Percentiles rank a stretch among this genome's conserved stretches.
phyloP scores from a whole-genome alignment of 2,797 vertebrate genomes.

The Pachyuromys duprasi region DNA sequence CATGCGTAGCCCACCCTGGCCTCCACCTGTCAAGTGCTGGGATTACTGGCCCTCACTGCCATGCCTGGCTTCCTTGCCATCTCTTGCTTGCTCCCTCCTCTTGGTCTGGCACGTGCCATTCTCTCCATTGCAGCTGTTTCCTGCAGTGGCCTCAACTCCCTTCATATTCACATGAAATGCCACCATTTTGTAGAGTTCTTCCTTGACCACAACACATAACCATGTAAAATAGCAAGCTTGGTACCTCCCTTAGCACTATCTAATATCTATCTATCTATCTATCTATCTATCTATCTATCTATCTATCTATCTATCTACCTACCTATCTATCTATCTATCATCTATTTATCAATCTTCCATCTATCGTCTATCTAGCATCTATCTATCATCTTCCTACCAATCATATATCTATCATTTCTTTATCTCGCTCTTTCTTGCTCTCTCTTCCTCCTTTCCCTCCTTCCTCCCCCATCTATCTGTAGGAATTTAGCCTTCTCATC shows the following conservation, averaged over 20 bases:
- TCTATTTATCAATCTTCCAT: too few relatives aligned
- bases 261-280: not conserved
- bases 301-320: too few relatives aligned
- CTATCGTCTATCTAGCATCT: too few relatives aligned
- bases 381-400: too few relatives aligned
- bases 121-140: not conserved
- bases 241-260: not conserved
- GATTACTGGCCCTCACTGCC: not conserved
- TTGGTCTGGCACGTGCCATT: accelerated
- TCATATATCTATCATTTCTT: too few relatives aligned
- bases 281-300: too few relatives aligned
- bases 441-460: not conserved
- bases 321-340: too few relatives aligned
- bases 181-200: not conserved
- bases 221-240: not conserved
- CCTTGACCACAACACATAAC: not conserved
- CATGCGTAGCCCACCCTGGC: not conserved
- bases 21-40: not conserved
- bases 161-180: not conserved
- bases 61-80: not conserved
- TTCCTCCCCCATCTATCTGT: not conserved
- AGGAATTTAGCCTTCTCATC: not conserved
- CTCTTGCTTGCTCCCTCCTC: not conserved
- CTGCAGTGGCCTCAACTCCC: not conserved
- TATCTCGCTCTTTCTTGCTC: too few relatives aligned